These are phyloP conservation scores for Venusia cambrica DNA, from an alignment of 2,888 invertebrate species.

Conservation along the genomic window DNA sequence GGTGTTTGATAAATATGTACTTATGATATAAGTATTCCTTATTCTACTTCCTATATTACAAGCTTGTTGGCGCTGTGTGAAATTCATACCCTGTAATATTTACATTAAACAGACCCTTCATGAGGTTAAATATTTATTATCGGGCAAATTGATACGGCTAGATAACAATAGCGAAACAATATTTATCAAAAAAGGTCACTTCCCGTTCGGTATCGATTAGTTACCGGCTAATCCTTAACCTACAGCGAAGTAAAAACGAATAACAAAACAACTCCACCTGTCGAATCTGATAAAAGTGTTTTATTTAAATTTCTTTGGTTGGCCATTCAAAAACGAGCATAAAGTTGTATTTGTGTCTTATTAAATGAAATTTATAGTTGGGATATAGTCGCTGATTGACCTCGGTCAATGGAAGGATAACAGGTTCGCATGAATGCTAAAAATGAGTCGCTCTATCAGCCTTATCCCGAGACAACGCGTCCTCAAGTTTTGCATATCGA, in stretches of 20 bases:
- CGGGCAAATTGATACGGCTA: slow-evolving; percentile 17
- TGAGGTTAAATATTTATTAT: slow-evolving; percentile 1
- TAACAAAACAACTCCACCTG: slow-evolving; percentile 69
- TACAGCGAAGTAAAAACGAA: slow-evolving; percentile 75
- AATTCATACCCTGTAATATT: too few species aligned
- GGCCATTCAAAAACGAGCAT: slow-evolving; percentile 72
- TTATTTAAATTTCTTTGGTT: slow-evolving; percentile 78
- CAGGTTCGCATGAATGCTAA: slow-evolving; percentile 60
- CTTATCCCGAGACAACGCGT: slow-evolving; percentile 19
- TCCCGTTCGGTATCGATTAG: slow-evolving; percentile 73
- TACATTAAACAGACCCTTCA: neutral
- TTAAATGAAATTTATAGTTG: slow-evolving; percentile 80
- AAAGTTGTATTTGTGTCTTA: slow-evolving; percentile 78
- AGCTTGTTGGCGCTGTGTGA: too few species aligned
- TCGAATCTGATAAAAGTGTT: slow-evolving; percentile 80
- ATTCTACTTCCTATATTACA: too few species aligned
- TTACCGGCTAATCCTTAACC: slow-evolving; percentile 73
- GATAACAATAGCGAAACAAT: slow-evolving; percentile 36
- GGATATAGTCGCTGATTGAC: slow-evolving; percentile 76
- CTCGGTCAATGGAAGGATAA: slow-evolving; percentile 72
- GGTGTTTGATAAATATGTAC: too few species aligned
- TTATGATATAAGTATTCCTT: too few species aligned
- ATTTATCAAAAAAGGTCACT: slow-evolving; percentile 48
- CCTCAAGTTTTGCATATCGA: slow-evolving; percentile 26
- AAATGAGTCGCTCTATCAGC: slow-evolving; percentile 50